Evolutionary conservation across 1,140 invertebrate species (phyloP).

Genomic region (Samia ricini): DNA sequence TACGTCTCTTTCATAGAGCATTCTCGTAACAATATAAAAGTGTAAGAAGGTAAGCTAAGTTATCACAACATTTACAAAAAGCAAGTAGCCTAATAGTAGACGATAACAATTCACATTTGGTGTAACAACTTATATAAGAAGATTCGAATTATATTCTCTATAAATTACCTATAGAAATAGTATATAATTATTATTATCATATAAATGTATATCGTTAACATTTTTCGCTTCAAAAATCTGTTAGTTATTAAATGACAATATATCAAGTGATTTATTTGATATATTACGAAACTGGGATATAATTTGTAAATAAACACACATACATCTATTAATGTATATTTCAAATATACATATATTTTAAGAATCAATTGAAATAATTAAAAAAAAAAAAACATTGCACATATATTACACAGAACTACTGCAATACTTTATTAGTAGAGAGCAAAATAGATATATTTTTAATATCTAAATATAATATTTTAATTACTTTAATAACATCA

Average conservation of each 20-base stretch:
- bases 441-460: not conserved
- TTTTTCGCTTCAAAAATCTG: constrained; percentile 24
- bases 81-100: constrained; percentile 34
- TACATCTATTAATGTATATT: not conserved
- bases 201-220: constrained; percentile 31
- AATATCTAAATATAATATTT: not conserved
- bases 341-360: not conserved
- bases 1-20: not conserved
- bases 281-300: constrained; percentile 26
- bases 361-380: not conserved
- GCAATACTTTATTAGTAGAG: too few species aligned
- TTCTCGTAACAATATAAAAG: constrained; percentile 1
- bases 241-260: constrained; percentile 7
- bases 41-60: constrained; percentile 22
- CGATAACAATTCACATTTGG: constrained; percentile 38
- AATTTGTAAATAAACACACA: constrained; percentile 18
- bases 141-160: constrained; percentile 49
- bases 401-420: too few species aligned
- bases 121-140: constrained; percentile 54
- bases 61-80: constrained; percentile 52
- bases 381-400: not conserved
- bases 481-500: not conserved
- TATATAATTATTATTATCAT: not conserved
- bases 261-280: not conserved
- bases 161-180: constrained; percentile 36